These are phyloP conservation scores for Hypomesus transpacificus DNA, from an alignment of 2,113 vertebrate species.

Conservation along the genomic window DNA sequence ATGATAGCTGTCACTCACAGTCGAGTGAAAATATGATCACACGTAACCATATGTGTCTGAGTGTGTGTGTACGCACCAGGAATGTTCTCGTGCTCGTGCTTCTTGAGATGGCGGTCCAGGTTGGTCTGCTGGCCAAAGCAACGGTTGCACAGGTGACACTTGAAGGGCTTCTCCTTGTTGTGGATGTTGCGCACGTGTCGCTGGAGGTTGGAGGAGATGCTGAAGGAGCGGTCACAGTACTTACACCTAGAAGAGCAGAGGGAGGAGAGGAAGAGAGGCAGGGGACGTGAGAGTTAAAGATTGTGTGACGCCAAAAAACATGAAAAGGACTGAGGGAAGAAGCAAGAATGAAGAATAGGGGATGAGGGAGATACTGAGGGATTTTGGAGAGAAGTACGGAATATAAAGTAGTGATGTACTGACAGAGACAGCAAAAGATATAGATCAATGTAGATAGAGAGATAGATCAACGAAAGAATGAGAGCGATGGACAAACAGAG, in stretches of 20 bases:
- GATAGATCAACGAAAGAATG: conserved; percentile 1
- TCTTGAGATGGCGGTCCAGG: conserved; percentile 96
- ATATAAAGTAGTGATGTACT: conserved; percentile 11
- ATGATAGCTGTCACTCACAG: no score
- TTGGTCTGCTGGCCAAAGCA: conserved; percentile 99
- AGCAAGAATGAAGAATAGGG: not conserved
- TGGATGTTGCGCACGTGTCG: conserved; percentile 99
- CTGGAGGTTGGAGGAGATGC: conserved; percentile 99
- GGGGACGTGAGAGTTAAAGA: not conserved
- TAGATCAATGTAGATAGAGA: not conserved
- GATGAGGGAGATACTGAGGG: not conserved
- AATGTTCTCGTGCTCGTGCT: conserved; percentile 94
- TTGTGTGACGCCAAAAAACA: not conserved
- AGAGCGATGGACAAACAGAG: conserved; percentile 13
- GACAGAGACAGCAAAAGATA: conserved; percentile 2
- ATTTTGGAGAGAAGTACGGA: not conserved
- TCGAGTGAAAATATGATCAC: not conserved
- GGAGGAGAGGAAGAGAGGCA: conserved; percentile 19
- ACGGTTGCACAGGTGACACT: conserved; percentile 96
- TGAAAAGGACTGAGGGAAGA: not conserved
- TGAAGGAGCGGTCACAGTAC: conserved; percentile 99
- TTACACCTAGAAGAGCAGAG: conserved; percentile 86
- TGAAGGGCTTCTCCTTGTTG: conserved; percentile 99
- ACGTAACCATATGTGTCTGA: not conserved
- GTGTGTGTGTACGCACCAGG: conserved; percentile 75